Percentiles rank a stretch among this genome's conserved stretches.
Conservation (phyloP, 1,140 invertebrate genomes). For the Helicoverpa zea region DNA sequence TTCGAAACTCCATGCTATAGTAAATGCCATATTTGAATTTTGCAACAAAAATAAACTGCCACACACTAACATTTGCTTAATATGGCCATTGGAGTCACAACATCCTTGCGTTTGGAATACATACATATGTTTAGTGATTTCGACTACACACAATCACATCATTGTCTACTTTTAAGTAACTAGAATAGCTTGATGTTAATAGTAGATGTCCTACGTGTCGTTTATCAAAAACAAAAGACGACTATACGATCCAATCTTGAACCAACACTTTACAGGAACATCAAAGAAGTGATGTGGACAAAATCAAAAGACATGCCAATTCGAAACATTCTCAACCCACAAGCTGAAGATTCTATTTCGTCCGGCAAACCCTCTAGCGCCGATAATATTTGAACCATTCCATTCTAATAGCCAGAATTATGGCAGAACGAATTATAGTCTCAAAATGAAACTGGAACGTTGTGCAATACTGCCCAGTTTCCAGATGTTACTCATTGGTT, state of each 20-base stretch:
- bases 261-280: no score
- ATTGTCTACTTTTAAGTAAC: no score
- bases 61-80: slow-evolving; percentile 6
- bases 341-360: neutral
- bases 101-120: slow-evolving; percentile 1
- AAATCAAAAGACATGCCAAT: no score
- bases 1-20: slow-evolving; percentile 3
- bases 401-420: slow-evolving; percentile 14
- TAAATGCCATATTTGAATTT: neutral
- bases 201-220: no score
- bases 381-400: neutral
- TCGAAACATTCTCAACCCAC: neutral
- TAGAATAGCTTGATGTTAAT: no score
- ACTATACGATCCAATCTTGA: no score
- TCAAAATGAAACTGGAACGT: slow-evolving; percentile 29
- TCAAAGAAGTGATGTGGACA: no score
- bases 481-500: slow-evolving; percentile 35
- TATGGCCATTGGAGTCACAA: neutral
- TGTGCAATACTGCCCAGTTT: slow-evolving; percentile 34
- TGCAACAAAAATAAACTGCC: neutral
- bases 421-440: slow-evolving; percentile 45
- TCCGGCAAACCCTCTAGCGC: neutral
- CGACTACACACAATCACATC: neutral
- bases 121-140: neutral
- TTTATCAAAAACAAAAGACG: no score